phyloP scores from a whole-genome alignment of 2,888 invertebrate species.

The Gandaritis pyraliata region DNA sequence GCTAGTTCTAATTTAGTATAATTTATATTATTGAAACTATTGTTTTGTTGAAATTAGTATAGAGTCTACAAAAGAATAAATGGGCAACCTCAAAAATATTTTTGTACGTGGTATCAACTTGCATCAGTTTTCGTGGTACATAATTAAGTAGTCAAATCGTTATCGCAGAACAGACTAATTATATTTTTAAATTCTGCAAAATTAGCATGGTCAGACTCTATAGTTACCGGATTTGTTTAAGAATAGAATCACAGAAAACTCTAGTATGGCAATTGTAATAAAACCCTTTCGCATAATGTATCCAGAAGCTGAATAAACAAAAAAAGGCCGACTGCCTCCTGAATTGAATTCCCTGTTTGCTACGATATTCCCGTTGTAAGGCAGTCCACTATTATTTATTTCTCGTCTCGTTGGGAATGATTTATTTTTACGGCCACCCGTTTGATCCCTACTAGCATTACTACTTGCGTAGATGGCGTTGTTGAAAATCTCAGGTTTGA shows the following conservation, averaged over 20 bases:
- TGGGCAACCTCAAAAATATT: no score
- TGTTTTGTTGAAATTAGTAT: no score
- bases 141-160: no score
- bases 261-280: conserved; percentile 11
- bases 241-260: not conserved
- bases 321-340: conserved; percentile 24
- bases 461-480: no score
- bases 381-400: conserved; percentile 51
- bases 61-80: no score
- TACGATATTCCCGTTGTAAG: conserved; percentile 33
- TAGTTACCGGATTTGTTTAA: not conserved
- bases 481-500: not conserved
- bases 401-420: conserved; percentile 48
- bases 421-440: conserved; percentile 47
- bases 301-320: conserved; percentile 23
- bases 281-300: conserved; percentile 25
- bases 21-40: no score
- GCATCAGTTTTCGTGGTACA: no score
- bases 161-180: no score
- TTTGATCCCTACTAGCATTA: conserved; percentile 30
- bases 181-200: no score
- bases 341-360: conserved; percentile 33
- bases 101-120: no score
- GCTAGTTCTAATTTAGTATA: no score
- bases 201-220: no score